Evolutionary conservation across 2,797 vertebrate species (phyloP).

Genomic region (Aeoliscus strigatus): DNA sequence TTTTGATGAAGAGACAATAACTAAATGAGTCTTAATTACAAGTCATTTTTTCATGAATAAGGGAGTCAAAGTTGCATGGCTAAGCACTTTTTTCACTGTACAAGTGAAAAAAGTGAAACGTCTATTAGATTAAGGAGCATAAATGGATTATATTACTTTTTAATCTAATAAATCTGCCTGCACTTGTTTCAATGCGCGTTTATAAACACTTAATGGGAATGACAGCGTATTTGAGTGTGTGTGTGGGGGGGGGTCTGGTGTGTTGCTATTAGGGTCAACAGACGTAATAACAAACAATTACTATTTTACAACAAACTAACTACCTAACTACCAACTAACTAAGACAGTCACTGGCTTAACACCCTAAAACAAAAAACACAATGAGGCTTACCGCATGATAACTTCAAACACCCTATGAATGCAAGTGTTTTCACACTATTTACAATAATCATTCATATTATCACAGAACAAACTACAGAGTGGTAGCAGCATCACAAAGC

Average conservation of each 20-base stretch:
- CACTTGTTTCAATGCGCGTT: constrained; percentile 62
- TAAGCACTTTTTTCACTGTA: constrained; percentile 41
- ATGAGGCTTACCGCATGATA: too few species aligned
- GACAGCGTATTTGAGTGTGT: constrained; percentile 44
- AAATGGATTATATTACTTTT: constrained; percentile 61
- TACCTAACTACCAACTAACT: too few species aligned
- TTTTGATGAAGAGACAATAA: constrained; percentile 45
- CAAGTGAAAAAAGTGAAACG: too few species aligned
- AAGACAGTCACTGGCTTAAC: too few species aligned
- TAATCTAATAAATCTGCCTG: constrained; percentile 63
- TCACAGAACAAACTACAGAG: too few species aligned
- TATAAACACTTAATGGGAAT: constrained; percentile 63
- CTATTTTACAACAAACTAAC: too few species aligned
- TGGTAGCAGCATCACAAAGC: too few species aligned
- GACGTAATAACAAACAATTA: not conserved
- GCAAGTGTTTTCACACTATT: too few species aligned
- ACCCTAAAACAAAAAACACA: too few species aligned
- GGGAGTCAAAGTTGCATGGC: constrained; percentile 43
- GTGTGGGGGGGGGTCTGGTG: constrained; percentile 33
- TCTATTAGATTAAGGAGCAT: constrained; percentile 59
- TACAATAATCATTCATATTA: too few species aligned
- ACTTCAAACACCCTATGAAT: too few species aligned
- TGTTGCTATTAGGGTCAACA: constrained; percentile 36
- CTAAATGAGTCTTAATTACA: constrained; percentile 45
- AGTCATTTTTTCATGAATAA: constrained; percentile 56